Evolutionary conservation across 2,113 vertebrate species (phyloP).

Genomic region (Hipposideros armiger): DNA sequence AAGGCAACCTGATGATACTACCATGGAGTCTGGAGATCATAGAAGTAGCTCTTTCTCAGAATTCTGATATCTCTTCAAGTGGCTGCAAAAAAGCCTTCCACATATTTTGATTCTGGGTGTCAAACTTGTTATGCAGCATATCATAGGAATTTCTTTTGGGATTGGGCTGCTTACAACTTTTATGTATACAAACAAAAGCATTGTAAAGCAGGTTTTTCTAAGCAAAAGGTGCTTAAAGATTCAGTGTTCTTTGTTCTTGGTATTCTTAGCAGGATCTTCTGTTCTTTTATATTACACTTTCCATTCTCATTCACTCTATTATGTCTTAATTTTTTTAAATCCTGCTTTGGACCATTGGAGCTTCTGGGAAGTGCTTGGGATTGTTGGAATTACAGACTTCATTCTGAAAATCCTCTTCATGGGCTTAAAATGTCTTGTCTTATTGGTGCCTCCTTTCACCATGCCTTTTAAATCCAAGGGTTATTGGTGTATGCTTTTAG

Average conservation of each 20-base stretch:
- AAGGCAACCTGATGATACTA: slow-evolving; percentile 74
- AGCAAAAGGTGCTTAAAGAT: slow-evolving; percentile 94
- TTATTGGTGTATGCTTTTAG: slow-evolving; percentile 96
- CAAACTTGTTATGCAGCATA: slow-evolving; percentile 94
- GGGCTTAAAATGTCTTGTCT: slow-evolving; percentile 97
- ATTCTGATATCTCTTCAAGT: slow-evolving; percentile 92
- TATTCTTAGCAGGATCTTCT: slow-evolving; percentile 93
- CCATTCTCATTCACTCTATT: slow-evolving; percentile 92
- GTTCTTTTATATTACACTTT: slow-evolving; percentile 96
- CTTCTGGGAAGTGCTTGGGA: slow-evolving; percentile 98
- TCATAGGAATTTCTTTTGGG: slow-evolving; percentile 96
- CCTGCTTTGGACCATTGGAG: slow-evolving; percentile 91
- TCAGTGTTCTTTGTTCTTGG: slow-evolving; percentile 92
- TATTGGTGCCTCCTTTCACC: slow-evolving; percentile 93
- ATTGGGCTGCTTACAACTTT: slow-evolving; percentile 97
- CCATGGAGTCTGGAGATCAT: slow-evolving; percentile 90
- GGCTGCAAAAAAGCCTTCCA: slow-evolving; percentile 96
- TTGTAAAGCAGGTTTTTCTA: slow-evolving; percentile 97
- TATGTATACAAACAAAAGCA: slow-evolving; percentile 97
- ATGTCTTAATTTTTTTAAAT: slow-evolving; percentile 95
- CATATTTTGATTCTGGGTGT: slow-evolving; percentile 94
- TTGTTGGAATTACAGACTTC: slow-evolving; percentile 95
- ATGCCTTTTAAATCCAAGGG: slow-evolving; percentile 95
- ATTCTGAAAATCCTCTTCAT: slow-evolving; percentile 96
- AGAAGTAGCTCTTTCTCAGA: slow-evolving; percentile 92